Evolutionary conservation across 2,797 vertebrate genomes (phyloP).

Genomic region (Dermochelys coriacea): DNA sequence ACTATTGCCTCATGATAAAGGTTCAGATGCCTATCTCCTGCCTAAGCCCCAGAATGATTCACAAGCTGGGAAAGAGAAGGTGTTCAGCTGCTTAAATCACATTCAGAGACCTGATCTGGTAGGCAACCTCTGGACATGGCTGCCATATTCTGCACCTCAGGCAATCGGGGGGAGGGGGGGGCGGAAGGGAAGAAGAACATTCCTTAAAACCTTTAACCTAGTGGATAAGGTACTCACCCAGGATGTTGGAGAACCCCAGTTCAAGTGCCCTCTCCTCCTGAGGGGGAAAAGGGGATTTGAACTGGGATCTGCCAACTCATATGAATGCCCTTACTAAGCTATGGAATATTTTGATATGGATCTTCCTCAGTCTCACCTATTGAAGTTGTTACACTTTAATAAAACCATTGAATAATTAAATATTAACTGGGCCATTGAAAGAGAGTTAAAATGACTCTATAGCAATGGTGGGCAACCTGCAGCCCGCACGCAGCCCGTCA

Average conservation of each 20-base stretch:
- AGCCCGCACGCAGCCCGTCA: no score
- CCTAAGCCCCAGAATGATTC: neutral
- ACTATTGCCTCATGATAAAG: neutral
- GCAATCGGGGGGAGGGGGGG: neutral
- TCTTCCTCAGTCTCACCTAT: neutral
- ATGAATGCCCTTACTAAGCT: neutral
- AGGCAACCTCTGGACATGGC: neutral
- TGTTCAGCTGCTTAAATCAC: neutral
- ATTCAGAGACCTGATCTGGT: neutral
- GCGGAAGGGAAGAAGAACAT: neutral
- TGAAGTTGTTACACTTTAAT: neutral
- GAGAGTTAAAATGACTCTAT: neutral
- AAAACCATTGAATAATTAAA: neutral
- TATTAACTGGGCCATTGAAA: neutral
- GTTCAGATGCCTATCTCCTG: neutral
- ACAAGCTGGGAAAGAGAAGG: neutral
- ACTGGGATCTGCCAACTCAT: neutral
- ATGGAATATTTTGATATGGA: neutral
- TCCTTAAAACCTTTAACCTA: neutral
- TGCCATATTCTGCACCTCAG: neutral
- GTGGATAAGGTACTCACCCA: neutral
- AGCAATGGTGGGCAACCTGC: no score
- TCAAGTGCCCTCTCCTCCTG: neutral
- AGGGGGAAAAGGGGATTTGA: neutral
- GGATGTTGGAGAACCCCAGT: neutral